Base-by-base conservation (phyloP, 2,113 vertebrate species). In the Labeo rohita region DNA sequence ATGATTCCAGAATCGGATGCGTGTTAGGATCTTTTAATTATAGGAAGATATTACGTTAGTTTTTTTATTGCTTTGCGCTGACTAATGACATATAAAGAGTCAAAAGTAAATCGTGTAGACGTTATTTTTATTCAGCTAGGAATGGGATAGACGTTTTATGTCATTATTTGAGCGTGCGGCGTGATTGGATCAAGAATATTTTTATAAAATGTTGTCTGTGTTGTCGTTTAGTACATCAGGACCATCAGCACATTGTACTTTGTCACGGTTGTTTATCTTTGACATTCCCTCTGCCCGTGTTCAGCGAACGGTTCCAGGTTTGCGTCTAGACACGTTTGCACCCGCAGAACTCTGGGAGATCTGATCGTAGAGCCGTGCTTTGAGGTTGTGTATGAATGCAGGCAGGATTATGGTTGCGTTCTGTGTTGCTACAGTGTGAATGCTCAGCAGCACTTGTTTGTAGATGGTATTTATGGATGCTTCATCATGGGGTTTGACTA, bases 391-490 rank as follows among this genome's bases (percentile, higher is more conserved):
- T 61, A 36, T 78, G 52, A 79, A 78, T 56, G 50, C 50, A 34
- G 23, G 50, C 56, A 61, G 56, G 56, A 9, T n/a, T n/a, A 3
- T n/a, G 18, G 18, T 59, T n/a, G 56, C 0, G 21, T 36, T 34
- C 8, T 54, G 50, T 56, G 28, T 11, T 78, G 52, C 36, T 50
- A 16, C 34, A 9, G 56, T 61, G 56, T 21, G 63, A 43, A 80
- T 63, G 4, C n/a, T 23, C 13, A 6, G n/a, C 45, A 68, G 45
- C 45, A 52, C 63, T 70, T 70, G 61, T 68, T 52, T 82, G 61
- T 52, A 21, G 63, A 65, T 82, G 80, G 63, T 82, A 52, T 82
- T 77, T 54, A 34, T 81, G 59, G 61, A 80, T 63, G 36, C 66
- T 70, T 70, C 18, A 18, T 34, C 1, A 28, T 28, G 28, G 9